Base-by-base conservation (phyloP, 2,888 invertebrate species). In the Ennomos erosarius region DNA sequence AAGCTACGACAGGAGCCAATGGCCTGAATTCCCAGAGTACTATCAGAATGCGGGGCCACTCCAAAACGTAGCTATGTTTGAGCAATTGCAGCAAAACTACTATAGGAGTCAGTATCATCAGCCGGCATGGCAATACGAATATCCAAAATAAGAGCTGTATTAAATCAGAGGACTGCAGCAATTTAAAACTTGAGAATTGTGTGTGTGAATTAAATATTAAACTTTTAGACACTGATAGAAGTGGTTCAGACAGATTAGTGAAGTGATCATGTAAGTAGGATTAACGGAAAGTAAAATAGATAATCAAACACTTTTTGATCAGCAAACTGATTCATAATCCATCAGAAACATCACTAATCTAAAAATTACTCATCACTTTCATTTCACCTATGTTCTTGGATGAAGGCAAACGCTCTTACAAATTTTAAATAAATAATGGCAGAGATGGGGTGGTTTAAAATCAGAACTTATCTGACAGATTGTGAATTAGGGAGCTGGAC, bases 21-120 rank as follows among this genome's bases (percentile, higher is more conserved):
- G 89, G 89, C 51, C 59, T 0, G 56, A 68, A 0, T 79, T 26
- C 6, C 26, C 26, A 26, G 26, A 85, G 1, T 82, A 78, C 55
- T 77, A 70, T 56, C 71, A 82, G 11, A 1, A 40, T 59, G 39
- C 51, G 13, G 44, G 40, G 8, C 42, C 59, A 0, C 12, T 64
- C 10, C 68, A 67, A 49, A 69, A 68, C 13, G 57, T 64, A 2
- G 45, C 67, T 8, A 76, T 79, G 67, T 88, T 82, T 8, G 72
- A 76, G 0, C 82, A 85, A 42, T 76, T 82, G 69, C 76, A 76
- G 33, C 75, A 81, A 44, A 76, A 78, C 38, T 86, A 81, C 56
- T 88, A 84, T 43, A 78, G 87, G 73, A 87, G 84, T 79, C 87
- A 85, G 0, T 89, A 88, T 64, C 85, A 87, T 64, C 72, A 87